A percentile compares a stretch with the other conserved stretches of the same genome.
Conservation (phyloP, 2,797 vertebrate genomes). For the Capromys pilorides region DNA sequence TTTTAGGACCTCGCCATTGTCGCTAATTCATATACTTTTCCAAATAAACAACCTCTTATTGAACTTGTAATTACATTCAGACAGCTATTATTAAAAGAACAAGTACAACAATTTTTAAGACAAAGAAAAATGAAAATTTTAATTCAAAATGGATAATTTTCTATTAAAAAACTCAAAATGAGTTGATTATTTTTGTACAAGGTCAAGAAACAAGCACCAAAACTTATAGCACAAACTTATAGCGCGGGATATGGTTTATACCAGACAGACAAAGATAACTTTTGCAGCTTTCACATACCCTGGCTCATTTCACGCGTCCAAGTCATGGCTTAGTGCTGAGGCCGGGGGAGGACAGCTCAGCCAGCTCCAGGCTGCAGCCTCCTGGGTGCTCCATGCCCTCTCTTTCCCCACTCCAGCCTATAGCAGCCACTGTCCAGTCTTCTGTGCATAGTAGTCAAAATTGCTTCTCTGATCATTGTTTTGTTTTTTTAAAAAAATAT, state of each 20-base stretch:
- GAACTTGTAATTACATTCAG: conserved; percentile 35
- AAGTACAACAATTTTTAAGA: conserved; percentile 13
- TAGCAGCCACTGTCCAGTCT: neutral
- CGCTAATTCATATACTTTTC: neutral
- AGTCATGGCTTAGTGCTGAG: conserved; percentile 57
- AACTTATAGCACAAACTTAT: neutral
- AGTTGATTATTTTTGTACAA: neutral
- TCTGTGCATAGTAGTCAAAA: conserved; percentile 14
- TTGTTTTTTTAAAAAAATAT: no score
- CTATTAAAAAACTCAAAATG: neutral
- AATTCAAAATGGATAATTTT: conserved; percentile 44
- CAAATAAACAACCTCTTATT: neutral
- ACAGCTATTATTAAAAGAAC: neutral
- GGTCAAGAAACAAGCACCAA: neutral
- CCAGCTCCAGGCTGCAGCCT: conserved; percentile 21
- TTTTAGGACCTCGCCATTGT: neutral
- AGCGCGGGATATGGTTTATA: neutral
- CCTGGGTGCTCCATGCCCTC: conserved; percentile 61
- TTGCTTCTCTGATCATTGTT: neutral
- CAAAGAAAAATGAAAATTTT: conserved; percentile 38
- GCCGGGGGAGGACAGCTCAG: conserved; percentile 48
- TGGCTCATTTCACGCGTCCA: conserved; percentile 63
- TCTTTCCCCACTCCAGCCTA: neutral
- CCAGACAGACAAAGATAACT: conserved; percentile 17
- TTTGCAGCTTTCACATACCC: conserved; percentile 75